These are phyloP conservation scores for Pao palembangensis DNA, from an alignment of 2,113 vertebrate species.

Conservation along the genomic window DNA sequence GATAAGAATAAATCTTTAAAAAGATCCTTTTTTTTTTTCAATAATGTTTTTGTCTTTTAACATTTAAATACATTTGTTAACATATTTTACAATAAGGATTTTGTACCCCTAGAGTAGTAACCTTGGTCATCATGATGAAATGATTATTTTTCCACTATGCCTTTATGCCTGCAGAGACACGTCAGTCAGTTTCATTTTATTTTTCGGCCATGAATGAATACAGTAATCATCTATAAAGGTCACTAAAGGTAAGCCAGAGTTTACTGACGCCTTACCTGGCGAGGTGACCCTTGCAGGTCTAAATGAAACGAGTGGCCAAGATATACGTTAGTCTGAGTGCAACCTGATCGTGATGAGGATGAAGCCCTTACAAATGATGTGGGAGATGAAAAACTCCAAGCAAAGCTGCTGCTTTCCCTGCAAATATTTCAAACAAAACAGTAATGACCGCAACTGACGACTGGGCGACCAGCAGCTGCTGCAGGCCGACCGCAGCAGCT, in stretches of 20 bases:
- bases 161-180: slow-evolving; percentile 5
- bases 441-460: slow-evolving; percentile 15
- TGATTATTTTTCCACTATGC: background rate
- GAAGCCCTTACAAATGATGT: slow-evolving; percentile 48
- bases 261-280: slow-evolving; percentile 10
- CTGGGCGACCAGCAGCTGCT: slow-evolving; percentile 33
- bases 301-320: slow-evolving; percentile 6
- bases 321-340: slow-evolving; percentile 28
- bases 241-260: background rate
- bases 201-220: no score
- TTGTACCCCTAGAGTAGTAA: slow-evolving; percentile 33
- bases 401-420: slow-evolving; percentile 29
- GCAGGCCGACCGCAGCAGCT: slow-evolving; percentile 26
- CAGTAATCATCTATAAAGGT: slow-evolving; percentile 1
- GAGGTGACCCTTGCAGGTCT: slow-evolving; percentile 5
- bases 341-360: slow-evolving; percentile 22
- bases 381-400: slow-evolving; percentile 23
- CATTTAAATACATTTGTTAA: no score
- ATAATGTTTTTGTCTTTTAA: no score
- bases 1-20: background rate
- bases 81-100: background rate
- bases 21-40: background rate
- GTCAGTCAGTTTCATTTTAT: background rate
- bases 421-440: slow-evolving; percentile 34
- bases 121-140: slow-evolving; percentile 24